phyloP scores from a whole-genome alignment of 2,113 vertebrate genomes.

The Bungarus multicinctus region DNA sequence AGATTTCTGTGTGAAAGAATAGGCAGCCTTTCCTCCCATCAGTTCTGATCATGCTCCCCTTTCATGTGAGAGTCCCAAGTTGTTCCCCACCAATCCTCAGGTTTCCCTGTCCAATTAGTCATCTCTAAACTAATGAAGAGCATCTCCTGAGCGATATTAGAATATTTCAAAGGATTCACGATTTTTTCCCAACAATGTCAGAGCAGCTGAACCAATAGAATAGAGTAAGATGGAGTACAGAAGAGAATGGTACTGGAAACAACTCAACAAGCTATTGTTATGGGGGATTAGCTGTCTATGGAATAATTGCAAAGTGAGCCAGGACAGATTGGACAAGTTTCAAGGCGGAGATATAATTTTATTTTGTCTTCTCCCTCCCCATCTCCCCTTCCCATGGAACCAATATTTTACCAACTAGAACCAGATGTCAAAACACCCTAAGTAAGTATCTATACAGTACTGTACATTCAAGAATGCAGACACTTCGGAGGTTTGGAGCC shows the following conservation, averaged over 20 bases:
- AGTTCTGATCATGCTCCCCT: background rate
- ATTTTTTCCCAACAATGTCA: background rate
- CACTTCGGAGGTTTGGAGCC: background rate
- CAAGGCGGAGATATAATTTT: too few species aligned
- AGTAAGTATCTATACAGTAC: background rate
- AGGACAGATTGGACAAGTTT: background rate
- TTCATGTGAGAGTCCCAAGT: background rate
- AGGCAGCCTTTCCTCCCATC: background rate
- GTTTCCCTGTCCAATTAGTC: background rate
- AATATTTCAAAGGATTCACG: background rate
- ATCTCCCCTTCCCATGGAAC: background rate
- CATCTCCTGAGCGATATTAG: background rate
- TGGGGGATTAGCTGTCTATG: background rate
- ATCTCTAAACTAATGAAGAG: background rate
- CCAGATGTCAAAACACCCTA: background rate
- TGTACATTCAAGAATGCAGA: background rate
- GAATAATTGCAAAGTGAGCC: background rate
- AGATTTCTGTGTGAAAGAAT: background rate
- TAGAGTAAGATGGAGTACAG: background rate
- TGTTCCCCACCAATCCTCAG: background rate
- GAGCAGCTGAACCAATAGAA: background rate
- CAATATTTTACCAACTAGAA: background rate
- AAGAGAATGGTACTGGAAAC: background rate
- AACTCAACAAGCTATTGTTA: background rate
- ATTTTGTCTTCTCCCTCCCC: background rate